Evolutionary conservation across 2,113 vertebrate genomes (phyloP).

Genomic region (Deroptyus accipitrinus): DNA sequence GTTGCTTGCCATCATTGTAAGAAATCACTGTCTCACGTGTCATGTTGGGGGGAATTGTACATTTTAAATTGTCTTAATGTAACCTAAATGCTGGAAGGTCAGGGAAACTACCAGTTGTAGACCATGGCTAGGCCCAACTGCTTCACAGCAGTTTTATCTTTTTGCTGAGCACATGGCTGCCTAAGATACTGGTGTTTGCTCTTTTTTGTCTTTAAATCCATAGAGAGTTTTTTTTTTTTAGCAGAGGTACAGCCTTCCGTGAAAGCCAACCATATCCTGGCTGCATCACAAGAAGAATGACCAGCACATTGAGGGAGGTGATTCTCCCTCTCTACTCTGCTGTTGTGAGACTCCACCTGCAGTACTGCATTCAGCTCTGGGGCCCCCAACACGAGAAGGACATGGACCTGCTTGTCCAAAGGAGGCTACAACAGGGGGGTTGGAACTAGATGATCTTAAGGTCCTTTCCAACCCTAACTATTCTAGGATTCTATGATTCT

Average conservation of each 20-base stretch:
- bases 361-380: background rate
- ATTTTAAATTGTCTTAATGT: background rate
- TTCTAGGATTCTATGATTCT: no score
- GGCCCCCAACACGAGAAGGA: no score
- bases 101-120: background rate
- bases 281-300: background rate
- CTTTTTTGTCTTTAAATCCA: background rate
- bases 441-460: no score
- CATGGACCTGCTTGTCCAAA: background rate
- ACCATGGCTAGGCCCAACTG: background rate
- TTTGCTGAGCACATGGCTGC: background rate
- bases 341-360: no score
- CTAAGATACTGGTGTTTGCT: background rate
- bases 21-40: background rate
- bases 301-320: background rate
- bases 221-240: background rate
- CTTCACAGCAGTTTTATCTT: background rate
- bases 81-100: background rate
- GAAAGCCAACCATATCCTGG: fast-evolving
- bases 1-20: background rate
- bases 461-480: no score
- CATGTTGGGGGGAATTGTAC: background rate
- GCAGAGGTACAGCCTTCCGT: background rate
- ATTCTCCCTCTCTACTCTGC: background rate
- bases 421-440: background rate